Evolutionary conservation across 2,797 vertebrate genomes (phyloP), one percentile per base, ranked within the genome.

Genomic region (Remorina albescens): DNA sequence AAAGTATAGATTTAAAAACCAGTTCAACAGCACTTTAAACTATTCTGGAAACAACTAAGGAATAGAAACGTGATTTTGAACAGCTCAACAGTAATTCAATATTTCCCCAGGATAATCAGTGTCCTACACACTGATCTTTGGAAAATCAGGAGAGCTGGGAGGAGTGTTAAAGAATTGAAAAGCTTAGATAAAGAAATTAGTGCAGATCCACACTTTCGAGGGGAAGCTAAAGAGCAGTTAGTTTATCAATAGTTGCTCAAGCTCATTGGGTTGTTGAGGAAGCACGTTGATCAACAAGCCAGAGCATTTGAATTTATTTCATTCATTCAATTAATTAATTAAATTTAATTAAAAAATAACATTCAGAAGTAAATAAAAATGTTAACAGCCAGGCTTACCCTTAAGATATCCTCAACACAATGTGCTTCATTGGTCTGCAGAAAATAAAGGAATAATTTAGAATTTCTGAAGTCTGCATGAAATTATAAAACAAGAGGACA

Each of bases 361-460:
- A 56, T 3, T 23, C 4, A 39, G 54, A 8, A 18, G 18, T 60
- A 49, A 67, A 68, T 34, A 4, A 59, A 21, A 56, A 59, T 7
- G 15, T 8, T 21, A 55, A 50, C 2, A 67, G 34, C 19, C 59
- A 26, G 8, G 91, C 95, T 94, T 88, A 99, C 98, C 95, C 93
- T 96, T 83, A 99, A 90, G 86, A 99, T 98, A 72, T 97, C 96
- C 87, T 98, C 95, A 37, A 98, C 96, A 81, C 95, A 95, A 53
- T 95, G 95, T 49, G 81, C 92, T 86, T 98, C 96, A 95, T 91
- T 94, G 76, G 93, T 93, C 94, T 97, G 94, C 85, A 60, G 46
- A 81, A 67, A 21, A 16, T 0, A 74, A 56, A 39, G 8, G 0
- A 55, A 60, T 16, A 44, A 6, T 5, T 11, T 55, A 21, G 15